Percentiles rank a stretch among this genome's conserved stretches.
These are phyloP conservation scores for Patella depressa DNA, from an alignment of 2,888 invertebrate genomes.

Conservation along the genomic window DNA sequence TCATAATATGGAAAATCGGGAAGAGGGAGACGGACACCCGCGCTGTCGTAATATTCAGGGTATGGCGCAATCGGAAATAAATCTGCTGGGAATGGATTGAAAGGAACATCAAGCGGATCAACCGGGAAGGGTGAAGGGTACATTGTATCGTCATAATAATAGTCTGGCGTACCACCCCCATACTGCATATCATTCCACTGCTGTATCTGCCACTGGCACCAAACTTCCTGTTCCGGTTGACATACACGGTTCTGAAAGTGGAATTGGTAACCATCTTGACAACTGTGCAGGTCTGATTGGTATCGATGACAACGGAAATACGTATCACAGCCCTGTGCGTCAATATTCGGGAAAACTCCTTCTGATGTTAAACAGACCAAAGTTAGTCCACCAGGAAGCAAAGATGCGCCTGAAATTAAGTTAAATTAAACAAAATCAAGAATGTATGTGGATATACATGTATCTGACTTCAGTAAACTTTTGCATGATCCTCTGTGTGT, in stretches of 20 bases:
- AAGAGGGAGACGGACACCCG: no score
- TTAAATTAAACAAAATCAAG: no score
- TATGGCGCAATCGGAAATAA: no score
- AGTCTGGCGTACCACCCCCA: not conserved
- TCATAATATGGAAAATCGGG: no score
- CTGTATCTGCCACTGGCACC: not conserved
- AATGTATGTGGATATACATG: no score
- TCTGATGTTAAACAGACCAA: not conserved
- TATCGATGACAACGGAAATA: not conserved
- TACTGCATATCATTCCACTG: not conserved
- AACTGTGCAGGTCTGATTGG: not conserved
- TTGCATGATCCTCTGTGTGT: no score
- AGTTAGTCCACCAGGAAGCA: not conserved
- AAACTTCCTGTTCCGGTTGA: not conserved
- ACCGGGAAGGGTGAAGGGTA: not conserved
- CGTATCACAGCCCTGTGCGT: not conserved
- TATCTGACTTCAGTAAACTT: no score
- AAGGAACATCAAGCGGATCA: not conserved
- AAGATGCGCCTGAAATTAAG: not conserved
- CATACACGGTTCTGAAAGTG: not conserved
- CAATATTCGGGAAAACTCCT: not conserved
- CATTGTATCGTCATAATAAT: not conserved
- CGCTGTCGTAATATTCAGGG: no score
- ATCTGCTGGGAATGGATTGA: no score
- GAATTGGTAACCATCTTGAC: conserved; percentile 3